Evolutionary conservation across 2,888 invertebrate genomes (phyloP).

Genomic region (Nebria brevicollis): DNA sequence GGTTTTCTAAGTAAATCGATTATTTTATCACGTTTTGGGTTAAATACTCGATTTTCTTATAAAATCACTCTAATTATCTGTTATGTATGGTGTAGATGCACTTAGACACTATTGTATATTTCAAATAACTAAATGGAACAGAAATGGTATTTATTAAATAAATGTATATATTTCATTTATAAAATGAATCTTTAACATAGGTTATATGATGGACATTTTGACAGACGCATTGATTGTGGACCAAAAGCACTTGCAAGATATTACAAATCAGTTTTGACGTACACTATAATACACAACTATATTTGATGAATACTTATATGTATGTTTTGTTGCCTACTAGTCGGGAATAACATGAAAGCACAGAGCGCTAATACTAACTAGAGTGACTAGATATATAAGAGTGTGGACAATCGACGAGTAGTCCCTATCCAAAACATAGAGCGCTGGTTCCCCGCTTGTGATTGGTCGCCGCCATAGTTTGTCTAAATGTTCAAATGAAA

Average conservation of each 20-base stretch:
- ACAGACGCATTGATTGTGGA: constrained; percentile 16
- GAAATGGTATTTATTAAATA: constrained; percentile 31
- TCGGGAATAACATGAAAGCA: not conserved
- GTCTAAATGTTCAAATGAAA: no score
- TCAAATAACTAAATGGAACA: constrained; percentile 14
- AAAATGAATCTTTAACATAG: not conserved
- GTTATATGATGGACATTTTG: constrained; percentile 2
- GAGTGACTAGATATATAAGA: no score
- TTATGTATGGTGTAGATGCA: constrained; percentile 30
- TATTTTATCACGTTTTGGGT: not conserved
- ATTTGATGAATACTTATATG: constrained; percentile 35
- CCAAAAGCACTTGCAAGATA: constrained; percentile 39
- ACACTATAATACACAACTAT: constrained; percentile 33
- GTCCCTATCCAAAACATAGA: no score
- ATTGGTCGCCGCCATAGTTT: no score
- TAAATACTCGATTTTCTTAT: not conserved
- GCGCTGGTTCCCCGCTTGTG: no score
- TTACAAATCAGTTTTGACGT: constrained; percentile 21
- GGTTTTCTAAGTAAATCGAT: not conserved
- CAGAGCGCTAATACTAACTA: no score
- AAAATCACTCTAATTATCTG: not conserved
- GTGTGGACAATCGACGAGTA: no score
- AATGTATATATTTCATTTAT: constrained; percentile 6
- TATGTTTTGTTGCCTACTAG: constrained; percentile 24
- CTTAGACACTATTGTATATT: constrained; percentile 43